Evolutionary conservation across 2,888 invertebrate species (phyloP).

Genomic region (Aleiodes alternator): DNA sequence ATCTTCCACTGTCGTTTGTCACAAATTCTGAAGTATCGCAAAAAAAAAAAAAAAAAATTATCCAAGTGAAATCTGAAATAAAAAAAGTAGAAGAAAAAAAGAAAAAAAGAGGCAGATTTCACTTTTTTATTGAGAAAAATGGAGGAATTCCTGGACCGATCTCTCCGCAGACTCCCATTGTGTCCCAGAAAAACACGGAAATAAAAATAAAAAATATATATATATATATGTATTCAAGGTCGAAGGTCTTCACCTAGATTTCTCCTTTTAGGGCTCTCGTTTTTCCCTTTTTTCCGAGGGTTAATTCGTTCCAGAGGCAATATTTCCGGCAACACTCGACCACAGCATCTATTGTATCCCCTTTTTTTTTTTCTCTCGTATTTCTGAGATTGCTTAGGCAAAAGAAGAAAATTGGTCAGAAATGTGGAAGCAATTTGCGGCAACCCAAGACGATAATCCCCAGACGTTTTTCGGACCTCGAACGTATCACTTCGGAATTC

Average conservation of each 20-base stretch:
- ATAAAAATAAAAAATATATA: not conserved
- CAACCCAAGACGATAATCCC: slow-evolving; percentile 16
- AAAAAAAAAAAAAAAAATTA: no score
- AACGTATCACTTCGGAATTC: not conserved
- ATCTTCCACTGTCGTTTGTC: no score
- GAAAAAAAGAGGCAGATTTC: slow-evolving; percentile 9
- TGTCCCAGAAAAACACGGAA: slow-evolving; percentile 10
- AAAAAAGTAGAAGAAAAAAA: no score
- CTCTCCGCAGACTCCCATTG: slow-evolving; percentile 3
- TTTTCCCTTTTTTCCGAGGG: slow-evolving; percentile 9
- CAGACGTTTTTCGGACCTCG: slow-evolving; percentile 10
- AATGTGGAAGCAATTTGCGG: slow-evolving; percentile 54
- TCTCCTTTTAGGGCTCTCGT: slow-evolving; percentile 47
- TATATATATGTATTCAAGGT: not conserved
- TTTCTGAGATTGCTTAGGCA: slow-evolving; percentile 27
- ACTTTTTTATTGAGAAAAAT: slow-evolving; percentile 19
- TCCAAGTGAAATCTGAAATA: no score
- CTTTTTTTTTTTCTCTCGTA: slow-evolving; percentile 5
- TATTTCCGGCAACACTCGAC: slow-evolving; percentile 67
- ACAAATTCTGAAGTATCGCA: no score
- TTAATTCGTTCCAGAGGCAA: slow-evolving; percentile 53
- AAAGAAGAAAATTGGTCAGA: slow-evolving; percentile 49
- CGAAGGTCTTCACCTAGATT: slow-evolving; percentile 57
- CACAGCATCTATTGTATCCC: slow-evolving; percentile 63
- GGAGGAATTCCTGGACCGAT: not conserved